Evolutionary conservation across 2,797 vertebrate genomes (phyloP).

Genomic region (Choloepus didactylus): DNA sequence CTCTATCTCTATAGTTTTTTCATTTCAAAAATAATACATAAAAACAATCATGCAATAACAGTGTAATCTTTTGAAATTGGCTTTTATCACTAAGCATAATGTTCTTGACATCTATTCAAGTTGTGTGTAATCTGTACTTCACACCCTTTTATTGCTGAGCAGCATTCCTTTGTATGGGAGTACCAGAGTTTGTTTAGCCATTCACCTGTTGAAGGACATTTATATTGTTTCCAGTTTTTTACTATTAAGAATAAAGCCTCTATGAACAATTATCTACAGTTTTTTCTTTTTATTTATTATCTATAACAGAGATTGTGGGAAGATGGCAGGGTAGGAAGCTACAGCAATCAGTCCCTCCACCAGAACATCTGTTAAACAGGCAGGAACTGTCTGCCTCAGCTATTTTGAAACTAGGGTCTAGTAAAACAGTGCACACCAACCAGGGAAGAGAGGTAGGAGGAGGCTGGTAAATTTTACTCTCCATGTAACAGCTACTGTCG

Average conservation of each 20-base stretch:
- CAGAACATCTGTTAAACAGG: no score
- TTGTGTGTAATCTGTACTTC: background rate
- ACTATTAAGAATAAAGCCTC: background rate
- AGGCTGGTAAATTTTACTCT: no score
- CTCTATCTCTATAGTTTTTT: background rate
- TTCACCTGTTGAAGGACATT: no score
- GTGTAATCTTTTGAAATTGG: background rate
- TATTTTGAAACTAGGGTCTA: no score
- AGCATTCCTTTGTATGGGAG: background rate
- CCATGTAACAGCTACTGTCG: no score
- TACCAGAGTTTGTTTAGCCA: background rate
- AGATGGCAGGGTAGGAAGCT: no score
- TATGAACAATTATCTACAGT: background rate
- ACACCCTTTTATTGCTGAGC: background rate
- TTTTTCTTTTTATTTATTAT: background rate
- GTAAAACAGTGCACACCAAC: no score
- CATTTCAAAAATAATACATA: conserved; percentile 10
- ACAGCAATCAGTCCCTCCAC: no score
- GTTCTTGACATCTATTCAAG: background rate
- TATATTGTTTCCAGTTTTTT: background rate
- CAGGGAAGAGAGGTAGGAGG: no score
- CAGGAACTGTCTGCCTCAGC: no score
- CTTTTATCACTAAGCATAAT: no score
- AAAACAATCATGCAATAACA: background rate
- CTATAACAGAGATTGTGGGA: no score